A percentile compares a stretch with the other conserved stretches of the same genome.
Evolutionary conservation across 2,888 invertebrate genomes (phyloP).

Genomic region (Drosophila nr. perissopoda): DNA sequence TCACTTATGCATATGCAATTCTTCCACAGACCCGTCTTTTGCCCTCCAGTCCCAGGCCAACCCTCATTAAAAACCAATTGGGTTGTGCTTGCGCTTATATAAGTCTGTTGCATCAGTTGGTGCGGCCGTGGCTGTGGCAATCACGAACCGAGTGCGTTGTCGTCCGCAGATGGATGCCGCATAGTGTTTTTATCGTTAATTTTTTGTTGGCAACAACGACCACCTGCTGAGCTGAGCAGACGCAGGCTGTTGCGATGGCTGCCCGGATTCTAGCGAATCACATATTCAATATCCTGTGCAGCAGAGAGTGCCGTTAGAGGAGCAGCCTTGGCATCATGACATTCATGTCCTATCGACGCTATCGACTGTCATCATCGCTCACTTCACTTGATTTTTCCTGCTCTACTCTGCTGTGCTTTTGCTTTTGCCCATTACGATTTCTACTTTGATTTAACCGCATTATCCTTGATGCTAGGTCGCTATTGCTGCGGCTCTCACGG

Average conservation of each 20-base stretch:
- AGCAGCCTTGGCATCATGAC: slow-evolving; percentile 51
- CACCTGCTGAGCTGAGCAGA: slow-evolving; percentile 40
- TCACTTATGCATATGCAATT: background rate
- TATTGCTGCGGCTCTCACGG: background rate
- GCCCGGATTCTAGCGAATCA: slow-evolving; percentile 1
- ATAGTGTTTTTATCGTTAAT: background rate
- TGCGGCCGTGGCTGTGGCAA: background rate
- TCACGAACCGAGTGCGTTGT: background rate
- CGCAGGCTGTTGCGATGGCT: background rate
- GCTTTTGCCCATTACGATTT: slow-evolving; percentile 1
- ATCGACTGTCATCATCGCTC: slow-evolving; percentile 32
- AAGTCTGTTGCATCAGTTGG: background rate
- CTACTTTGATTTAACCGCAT: slow-evolving; percentile 52
- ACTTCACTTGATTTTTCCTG: slow-evolving; percentile 56
- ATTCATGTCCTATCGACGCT: slow-evolving; percentile 15
- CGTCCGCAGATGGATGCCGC: background rate
- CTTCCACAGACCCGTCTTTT: background rate
- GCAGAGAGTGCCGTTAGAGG: slow-evolving; percentile 36
- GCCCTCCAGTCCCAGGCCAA: background rate
- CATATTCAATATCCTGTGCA: slow-evolving; percentile 48
- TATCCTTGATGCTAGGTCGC: slow-evolving; percentile 53
- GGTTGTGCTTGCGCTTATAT: background rate
- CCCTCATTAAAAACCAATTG: background rate
- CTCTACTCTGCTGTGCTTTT: slow-evolving; percentile 1
- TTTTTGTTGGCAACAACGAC: background rate